These are phyloP conservation scores for Acanthaster planci DNA, from an alignment of 35 echinoderm and acorn worm species.

Conservation along the genomic window DNA sequence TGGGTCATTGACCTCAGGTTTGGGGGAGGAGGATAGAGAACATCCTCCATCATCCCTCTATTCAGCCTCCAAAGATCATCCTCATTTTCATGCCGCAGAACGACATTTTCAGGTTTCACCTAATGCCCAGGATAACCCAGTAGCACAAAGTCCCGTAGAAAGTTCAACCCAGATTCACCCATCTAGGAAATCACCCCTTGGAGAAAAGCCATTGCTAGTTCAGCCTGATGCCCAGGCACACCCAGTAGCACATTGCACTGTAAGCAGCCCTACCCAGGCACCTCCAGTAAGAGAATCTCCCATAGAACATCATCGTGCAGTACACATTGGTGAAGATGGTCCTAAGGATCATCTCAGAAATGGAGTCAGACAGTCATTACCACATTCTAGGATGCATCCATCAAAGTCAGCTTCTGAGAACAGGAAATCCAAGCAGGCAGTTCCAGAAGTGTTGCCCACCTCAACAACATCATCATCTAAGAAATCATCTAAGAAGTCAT, in stretches of 20 bases:
- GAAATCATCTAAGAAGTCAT: not conserved
- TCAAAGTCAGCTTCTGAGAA: too few relatives aligned
- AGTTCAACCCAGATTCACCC: not conserved
- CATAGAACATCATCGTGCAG: not conserved
- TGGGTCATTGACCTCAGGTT: not conserved
- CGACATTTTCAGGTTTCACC: not conserved
- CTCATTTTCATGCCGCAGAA: too few relatives aligned
- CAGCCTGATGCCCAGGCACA: not conserved
- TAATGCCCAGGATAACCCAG: not conserved
- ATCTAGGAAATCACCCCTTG: not conserved
- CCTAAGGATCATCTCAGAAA: not conserved
- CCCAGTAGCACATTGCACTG: not conserved
- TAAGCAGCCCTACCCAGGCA: not conserved
- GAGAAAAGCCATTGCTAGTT: too few relatives aligned
- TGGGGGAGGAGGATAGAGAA: not conserved
- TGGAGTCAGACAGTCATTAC: not conserved
- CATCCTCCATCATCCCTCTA: not conserved
- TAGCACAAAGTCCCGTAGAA: not conserved
- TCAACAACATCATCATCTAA: not conserved
- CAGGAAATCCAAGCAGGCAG: too few relatives aligned
- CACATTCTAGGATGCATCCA: not conserved
- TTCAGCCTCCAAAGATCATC: not conserved
- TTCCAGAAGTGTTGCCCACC: not conserved
- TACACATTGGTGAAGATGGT: not conserved
- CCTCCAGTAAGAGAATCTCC: not conserved